phyloP scores from a whole-genome alignment of 2,113 vertebrate species.

The Prochilodus magdalenae region DNA sequence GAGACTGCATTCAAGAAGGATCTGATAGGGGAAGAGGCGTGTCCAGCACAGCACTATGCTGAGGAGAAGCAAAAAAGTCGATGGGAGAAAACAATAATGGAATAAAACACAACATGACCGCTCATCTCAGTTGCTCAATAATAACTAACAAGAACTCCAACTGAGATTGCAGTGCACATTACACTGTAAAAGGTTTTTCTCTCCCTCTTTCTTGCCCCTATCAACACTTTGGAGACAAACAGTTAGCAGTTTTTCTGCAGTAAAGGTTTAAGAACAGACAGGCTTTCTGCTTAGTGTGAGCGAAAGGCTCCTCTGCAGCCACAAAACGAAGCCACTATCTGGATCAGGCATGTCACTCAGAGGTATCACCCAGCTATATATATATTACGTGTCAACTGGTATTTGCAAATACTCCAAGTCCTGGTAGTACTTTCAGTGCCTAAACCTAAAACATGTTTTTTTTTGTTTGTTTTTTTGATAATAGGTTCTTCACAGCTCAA shows the following conservation, averaged over 20 bases:
- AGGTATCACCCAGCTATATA: constrained; percentile 1
- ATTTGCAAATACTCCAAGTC: no score
- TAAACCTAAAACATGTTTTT: no score
- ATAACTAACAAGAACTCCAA: constrained; percentile 54
- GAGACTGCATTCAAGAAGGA: no score
- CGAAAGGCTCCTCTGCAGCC: not conserved
- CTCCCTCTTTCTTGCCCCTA: constrained; percentile 22
- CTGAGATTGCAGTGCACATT: constrained; percentile 10
- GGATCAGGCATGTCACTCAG: not conserved
- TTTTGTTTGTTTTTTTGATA: no score
- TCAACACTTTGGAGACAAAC: constrained; percentile 38
- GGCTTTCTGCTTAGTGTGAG: not conserved
- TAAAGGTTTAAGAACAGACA: constrained; percentile 28
- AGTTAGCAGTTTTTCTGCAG: constrained; percentile 14
- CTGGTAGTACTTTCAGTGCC: no score
- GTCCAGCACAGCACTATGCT: no score
- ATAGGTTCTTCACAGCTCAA: no score
- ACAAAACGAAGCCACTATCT: not conserved
- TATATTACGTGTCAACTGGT: no score
- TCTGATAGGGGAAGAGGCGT: no score
- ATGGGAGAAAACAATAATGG: constrained; percentile 49
- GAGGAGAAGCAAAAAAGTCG: not conserved
- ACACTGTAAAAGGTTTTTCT: constrained; percentile 46
- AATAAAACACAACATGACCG: constrained; percentile 56
- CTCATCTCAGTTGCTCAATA: constrained; percentile 40